Evolutionary conservation across 1,140 invertebrate species (phyloP).

Genomic region (Zaprionus inermis): DNA sequence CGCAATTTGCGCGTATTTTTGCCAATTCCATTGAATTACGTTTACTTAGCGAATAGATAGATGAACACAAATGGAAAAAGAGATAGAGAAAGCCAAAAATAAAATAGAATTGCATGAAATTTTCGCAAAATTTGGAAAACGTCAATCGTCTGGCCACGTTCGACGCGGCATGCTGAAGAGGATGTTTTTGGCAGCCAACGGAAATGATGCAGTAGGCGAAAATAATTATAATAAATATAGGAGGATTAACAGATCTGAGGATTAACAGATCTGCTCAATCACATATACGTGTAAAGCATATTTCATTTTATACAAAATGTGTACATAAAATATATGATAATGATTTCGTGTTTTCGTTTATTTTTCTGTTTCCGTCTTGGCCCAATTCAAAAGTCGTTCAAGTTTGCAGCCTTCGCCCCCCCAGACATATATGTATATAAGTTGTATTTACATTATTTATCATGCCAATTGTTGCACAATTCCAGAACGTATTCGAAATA

Average conservation of each 20-base stretch:
- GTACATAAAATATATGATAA: not conserved
- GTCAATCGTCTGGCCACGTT: conserved; percentile 31
- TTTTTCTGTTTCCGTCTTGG: conserved; percentile 34
- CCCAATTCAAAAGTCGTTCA: conserved; percentile 68
- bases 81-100: conserved; percentile 33
- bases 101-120: conserved; percentile 40
- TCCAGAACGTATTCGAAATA: conserved; percentile 41
- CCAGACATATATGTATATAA: not conserved
- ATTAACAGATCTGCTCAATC: not conserved
- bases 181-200: conserved; percentile 36
- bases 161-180: not conserved
- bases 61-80: conserved; percentile 51
- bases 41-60: conserved; percentile 64
- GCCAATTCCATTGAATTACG: conserved; percentile 55
- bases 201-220: conserved; percentile 44
- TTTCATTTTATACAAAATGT: not conserved
- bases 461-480: conserved; percentile 74
- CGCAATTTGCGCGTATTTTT: conserved; percentile 48
- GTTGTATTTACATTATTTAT: conserved; percentile 56
- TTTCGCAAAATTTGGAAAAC: conserved; percentile 47
- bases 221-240: not conserved
- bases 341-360: not conserved
- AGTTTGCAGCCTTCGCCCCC: conserved; percentile 66
- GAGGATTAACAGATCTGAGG: not conserved
- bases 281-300: not conserved